Conservation (phyloP, 2,113 vertebrate species). For the Gambusia affinis region DNA sequence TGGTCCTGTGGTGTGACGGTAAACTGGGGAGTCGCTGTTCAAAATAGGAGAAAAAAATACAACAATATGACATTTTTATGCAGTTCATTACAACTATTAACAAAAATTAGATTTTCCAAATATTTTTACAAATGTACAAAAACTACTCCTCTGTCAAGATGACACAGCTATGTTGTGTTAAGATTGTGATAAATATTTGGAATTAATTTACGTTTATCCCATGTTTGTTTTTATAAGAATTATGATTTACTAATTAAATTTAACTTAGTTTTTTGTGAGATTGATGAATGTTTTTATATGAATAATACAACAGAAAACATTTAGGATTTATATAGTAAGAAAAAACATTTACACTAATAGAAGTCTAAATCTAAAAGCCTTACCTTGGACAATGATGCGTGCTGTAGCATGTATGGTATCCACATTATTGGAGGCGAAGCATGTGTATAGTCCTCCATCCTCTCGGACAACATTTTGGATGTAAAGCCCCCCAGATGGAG, state of each 20-base stretch:
- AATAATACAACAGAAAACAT: not conserved
- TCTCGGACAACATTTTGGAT: slow-evolving; percentile 90
- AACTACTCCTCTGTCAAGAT: not conserved
- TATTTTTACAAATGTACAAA: not conserved
- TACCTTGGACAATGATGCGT: slow-evolving; percentile 95
- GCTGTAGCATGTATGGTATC: slow-evolving; percentile 92
- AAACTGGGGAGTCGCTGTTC: slow-evolving; percentile 90
- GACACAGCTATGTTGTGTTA: not conserved
- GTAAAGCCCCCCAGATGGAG: slow-evolving; percentile 91
- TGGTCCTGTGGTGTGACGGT: slow-evolving; percentile 92
- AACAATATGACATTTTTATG: too few relatives aligned
- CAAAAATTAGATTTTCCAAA: not conserved
- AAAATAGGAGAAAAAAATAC: not conserved
- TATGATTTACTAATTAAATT: not conserved
- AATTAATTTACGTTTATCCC: not conserved
- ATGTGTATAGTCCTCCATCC: slow-evolving; percentile 92
- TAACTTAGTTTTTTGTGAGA: not conserved
- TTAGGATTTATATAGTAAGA: not conserved
- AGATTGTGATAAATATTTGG: not conserved
- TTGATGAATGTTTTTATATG: not conserved
- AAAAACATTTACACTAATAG: not conserved
- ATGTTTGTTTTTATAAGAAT: not conserved
- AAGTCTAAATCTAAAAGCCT: not conserved
- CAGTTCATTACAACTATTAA: not conserved
- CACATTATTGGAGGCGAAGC: slow-evolving; percentile 91